Percentiles rank a stretch among this genome's conserved stretches.
Conservation (phyloP, 2,797 vertebrate genomes). For the Sciaenops ocellatus region DNA sequence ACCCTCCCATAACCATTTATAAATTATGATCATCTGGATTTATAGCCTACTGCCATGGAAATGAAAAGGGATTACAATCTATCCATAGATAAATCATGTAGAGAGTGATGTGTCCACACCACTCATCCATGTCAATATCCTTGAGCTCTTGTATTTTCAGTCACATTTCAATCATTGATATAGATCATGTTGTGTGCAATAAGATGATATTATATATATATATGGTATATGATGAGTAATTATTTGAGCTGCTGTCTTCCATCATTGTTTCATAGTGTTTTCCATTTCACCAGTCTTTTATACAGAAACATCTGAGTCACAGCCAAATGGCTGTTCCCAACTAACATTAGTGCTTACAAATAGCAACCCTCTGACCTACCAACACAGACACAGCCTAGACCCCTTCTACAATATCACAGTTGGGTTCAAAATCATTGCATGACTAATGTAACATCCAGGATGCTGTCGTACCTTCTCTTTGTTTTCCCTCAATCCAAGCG, state of each 20-base stretch:
- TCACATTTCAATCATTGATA: too few species aligned
- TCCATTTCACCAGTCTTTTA: neutral
- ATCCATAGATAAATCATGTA: neutral
- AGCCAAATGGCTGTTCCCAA: neutral
- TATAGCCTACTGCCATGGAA: too few species aligned
- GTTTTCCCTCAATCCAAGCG: neutral
- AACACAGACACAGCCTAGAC: slow-evolving; percentile 8
- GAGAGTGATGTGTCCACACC: too few species aligned
- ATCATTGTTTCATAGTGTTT: neutral
- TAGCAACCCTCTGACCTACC: neutral
- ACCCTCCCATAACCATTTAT: too few species aligned
- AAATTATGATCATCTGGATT: too few species aligned
- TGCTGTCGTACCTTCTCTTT: neutral
- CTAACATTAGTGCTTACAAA: slow-evolving; percentile 3
- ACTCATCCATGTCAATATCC: neutral
- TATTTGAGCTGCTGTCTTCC: neutral
- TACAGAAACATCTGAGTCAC: neutral
- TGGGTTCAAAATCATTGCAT: neutral
- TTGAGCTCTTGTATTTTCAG: too few species aligned
- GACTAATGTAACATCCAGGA: neutral
- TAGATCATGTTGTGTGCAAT: neutral
- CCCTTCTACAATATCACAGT: neutral
- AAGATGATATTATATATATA: too few species aligned
- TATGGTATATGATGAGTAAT: neutral
- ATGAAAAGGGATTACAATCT: neutral